Evolutionary conservation across 2,113 vertebrate genomes (phyloP).

Genomic region (Nesoenas mayeri): DNA sequence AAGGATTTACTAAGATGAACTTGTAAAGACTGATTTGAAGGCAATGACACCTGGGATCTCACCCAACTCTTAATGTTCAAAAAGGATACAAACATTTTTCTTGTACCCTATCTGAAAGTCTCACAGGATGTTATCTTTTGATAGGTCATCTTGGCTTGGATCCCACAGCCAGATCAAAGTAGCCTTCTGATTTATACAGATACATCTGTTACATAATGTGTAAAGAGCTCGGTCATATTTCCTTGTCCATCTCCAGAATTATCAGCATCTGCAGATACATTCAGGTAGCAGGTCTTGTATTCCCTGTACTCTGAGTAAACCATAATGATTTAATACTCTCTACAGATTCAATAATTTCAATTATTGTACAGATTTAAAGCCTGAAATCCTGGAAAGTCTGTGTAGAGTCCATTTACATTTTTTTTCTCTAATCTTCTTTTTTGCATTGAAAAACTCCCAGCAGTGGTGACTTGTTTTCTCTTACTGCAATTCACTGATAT

Average conservation of each 20-base stretch:
- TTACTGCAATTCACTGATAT: conserved; percentile 42
- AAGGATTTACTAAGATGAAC: neutral
- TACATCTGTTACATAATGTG: too few species aligned
- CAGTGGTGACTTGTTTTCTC: conserved; percentile 33
- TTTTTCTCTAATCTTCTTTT: conserved; percentile 51
- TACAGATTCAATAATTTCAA: neutral
- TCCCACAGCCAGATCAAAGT: neutral
- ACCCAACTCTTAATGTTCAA: neutral
- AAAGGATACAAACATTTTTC: neutral
- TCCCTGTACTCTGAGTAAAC: conserved; percentile 8
- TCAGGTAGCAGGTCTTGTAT: neutral
- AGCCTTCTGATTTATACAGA: neutral
- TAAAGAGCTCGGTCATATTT: neutral
- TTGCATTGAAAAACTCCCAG: conserved; percentile 47
- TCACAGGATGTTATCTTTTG: neutral
- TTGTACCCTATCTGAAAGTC: neutral
- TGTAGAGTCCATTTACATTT: conserved; percentile 47
- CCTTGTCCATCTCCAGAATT: neutral
- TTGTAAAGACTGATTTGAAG: neutral
- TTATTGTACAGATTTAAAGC: conserved; percentile 25
- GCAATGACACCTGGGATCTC: neutral
- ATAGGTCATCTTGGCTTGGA: neutral
- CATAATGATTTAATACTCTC: conserved; percentile 21
- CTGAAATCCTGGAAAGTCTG: conserved; percentile 45
- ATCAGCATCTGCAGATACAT: neutral